phyloP scores from a whole-genome alignment of 2,113 vertebrate genomes.

The Ornithorhynchus anatinus region DNA sequence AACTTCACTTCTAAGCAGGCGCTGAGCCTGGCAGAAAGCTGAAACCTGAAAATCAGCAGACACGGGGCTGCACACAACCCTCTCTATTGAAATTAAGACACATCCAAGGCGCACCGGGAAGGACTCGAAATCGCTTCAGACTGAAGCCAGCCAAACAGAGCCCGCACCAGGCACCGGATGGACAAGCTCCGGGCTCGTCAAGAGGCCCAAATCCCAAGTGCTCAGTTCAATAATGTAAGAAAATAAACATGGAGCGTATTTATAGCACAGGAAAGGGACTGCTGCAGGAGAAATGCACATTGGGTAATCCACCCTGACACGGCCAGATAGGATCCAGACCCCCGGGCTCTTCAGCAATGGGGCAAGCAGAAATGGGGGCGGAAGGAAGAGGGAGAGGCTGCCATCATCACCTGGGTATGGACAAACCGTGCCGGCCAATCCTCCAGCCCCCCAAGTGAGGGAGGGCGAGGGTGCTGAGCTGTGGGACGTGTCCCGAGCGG shows the following conservation, averaged over 20 bases:
- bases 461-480: too few relatives aligned
- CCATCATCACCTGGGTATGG: conserved; percentile 32
- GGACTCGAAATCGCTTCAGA: conserved; percentile 62
- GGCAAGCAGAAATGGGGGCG: conserved; percentile 15
- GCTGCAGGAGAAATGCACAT: conserved; percentile 34
- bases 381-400: conserved; percentile 12
- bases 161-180: conserved; percentile 42
- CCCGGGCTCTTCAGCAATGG: conserved; percentile 34
- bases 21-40: conserved; percentile 68
- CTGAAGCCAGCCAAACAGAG: conserved; percentile 44
- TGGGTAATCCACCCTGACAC: conserved; percentile 59
- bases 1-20: conserved; percentile 69
- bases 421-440: too few relatives aligned
- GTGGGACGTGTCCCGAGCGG: too few relatives aligned
- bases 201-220: conserved; percentile 53
- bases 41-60: conserved; percentile 79
- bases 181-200: conserved; percentile 38
- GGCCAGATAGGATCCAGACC: conserved; percentile 62
- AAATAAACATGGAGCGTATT: conserved; percentile 66
- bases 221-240: conserved; percentile 63
- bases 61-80: conserved; percentile 48
- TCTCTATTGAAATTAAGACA: conserved; percentile 67
- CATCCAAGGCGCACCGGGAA: conserved; percentile 58
- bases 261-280: conserved; percentile 54
- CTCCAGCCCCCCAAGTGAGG: too few relatives aligned